A percentile compares a stretch with the other conserved stretches of the same genome.
phyloP scores from a whole-genome alignment of 2,888 invertebrate species.

The Cremastinae sp. region DNA sequence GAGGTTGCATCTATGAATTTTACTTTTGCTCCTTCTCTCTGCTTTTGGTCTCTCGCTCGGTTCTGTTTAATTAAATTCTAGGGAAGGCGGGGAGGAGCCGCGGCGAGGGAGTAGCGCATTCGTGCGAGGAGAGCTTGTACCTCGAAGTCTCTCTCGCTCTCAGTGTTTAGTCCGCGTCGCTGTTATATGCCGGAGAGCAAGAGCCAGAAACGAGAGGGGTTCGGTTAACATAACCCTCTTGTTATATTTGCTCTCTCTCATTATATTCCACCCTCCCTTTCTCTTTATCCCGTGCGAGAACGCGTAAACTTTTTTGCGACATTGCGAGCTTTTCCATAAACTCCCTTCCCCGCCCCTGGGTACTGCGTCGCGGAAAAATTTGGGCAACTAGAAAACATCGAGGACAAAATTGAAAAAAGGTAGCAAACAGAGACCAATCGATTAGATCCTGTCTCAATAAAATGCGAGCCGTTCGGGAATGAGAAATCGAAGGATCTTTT shows the following conservation, averaged over 20 bases:
- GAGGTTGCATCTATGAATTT: slow-evolving; percentile 53
- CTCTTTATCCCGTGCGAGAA: slow-evolving; percentile 8
- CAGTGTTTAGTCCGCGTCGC: slow-evolving; percentile 39
- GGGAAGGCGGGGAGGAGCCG: slow-evolving; percentile 66
- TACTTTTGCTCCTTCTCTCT: slow-evolving; percentile 17
- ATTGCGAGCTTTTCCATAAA: no score
- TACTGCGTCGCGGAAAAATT: no score
- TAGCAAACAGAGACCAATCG: no score
- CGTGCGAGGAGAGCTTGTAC: slow-evolving; percentile 43
- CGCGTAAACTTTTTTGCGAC: no score
- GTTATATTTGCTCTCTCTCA: slow-evolving; percentile 30
- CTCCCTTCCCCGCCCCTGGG: not conserved
- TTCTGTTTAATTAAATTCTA: slow-evolving; percentile 79
- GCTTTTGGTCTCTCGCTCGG: slow-evolving; percentile 45
- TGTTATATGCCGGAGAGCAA: slow-evolving; percentile 34
- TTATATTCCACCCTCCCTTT: slow-evolving; percentile 14
- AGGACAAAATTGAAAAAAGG: no score
- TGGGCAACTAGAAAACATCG: no score
- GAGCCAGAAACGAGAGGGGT: slow-evolving; percentile 34
- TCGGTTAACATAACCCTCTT: slow-evolving; percentile 33
- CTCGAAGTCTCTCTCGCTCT: slow-evolving; percentile 21
- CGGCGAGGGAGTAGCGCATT: slow-evolving; percentile 55
- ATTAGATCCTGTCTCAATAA: no score
- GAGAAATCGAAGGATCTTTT: slow-evolving; percentile 49
- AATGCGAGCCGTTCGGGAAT: no score